Evolutionary conservation across 53 echinoderm and acorn worm species (phyloP).

Genomic region (Holothuria leucospilota): DNA sequence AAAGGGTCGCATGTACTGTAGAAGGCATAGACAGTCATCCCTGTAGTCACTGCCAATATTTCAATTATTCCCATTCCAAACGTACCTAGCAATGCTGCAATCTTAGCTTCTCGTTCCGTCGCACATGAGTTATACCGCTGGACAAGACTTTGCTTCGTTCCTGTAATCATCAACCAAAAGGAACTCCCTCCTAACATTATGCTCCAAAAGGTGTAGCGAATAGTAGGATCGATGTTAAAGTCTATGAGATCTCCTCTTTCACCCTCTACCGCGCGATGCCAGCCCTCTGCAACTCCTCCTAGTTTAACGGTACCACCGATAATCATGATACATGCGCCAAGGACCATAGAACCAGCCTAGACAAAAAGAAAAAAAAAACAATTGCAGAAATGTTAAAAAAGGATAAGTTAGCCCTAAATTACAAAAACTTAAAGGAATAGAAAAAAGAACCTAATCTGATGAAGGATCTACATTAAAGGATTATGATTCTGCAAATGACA

Average conservation of each 20-base stretch:
- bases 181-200: not conserved
- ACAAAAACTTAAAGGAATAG: too few relatives aligned
- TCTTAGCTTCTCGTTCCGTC: slow-evolving; percentile 15
- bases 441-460: too few relatives aligned
- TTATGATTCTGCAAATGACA: too few relatives aligned
- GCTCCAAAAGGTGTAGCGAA: slow-evolving; percentile 14
- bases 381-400: too few relatives aligned
- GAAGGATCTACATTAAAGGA: too few relatives aligned
- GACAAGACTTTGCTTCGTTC: slow-evolving; percentile 11
- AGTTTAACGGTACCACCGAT: slow-evolving; percentile 16
- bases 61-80: slow-evolving; percentile 6
- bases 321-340: slow-evolving; percentile 36
- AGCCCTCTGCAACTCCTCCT: slow-evolving; percentile 31
- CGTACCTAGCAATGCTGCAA: slow-evolving; percentile 1
- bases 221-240: slow-evolving; percentile 36
- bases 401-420: not conserved
- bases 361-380: too few relatives aligned
- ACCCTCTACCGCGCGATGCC: slow-evolving; percentile 22
- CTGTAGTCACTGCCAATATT: slow-evolving; percentile 4
- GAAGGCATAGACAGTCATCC: slow-evolving; percentile 31
- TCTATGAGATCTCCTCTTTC: slow-evolving; percentile 14
- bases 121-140: slow-evolving; percentile 17
- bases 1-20: slow-evolving; percentile 40
- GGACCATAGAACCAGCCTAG: slow-evolving; percentile 6
- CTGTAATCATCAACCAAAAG: not conserved